These are phyloP conservation scores for Rhinoptilus africanus DNA, from an alignment of 2,113 vertebrate genomes.

Conservation along the genomic window DNA sequence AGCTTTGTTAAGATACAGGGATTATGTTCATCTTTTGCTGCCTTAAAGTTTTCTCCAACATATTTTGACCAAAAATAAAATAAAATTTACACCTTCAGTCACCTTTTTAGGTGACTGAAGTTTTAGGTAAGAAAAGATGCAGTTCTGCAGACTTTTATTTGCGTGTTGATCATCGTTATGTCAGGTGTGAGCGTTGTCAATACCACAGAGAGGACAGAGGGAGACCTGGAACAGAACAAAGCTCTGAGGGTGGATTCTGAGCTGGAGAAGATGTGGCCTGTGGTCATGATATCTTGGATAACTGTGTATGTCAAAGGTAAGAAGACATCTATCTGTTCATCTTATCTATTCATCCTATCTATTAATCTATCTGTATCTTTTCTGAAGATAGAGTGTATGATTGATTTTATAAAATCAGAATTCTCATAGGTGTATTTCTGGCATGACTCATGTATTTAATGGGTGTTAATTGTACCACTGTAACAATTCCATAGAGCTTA, in stretches of 20 bases:
- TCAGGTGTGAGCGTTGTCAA: neutral
- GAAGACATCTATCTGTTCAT: too few relatives aligned
- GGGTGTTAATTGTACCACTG: too few relatives aligned
- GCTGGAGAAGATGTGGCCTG: neutral
- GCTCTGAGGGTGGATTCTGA: neutral
- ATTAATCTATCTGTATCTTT: neutral
- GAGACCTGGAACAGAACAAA: neutral
- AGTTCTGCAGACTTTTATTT: neutral
- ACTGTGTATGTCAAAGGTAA: neutral
- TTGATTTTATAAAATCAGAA: neutral
- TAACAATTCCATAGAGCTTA: neutral
- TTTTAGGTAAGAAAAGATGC: neutral
- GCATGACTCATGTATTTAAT: neutral
- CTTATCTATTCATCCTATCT: neutral
- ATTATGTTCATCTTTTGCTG: neutral
- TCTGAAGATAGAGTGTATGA: neutral
- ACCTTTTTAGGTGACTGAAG: neutral
- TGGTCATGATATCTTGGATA: neutral
- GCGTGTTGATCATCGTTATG: neutral
- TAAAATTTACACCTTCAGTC: neutral
- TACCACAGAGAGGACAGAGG: neutral
- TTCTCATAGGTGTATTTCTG: neutral
- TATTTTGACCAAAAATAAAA: neutral
- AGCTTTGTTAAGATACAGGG: neutral
- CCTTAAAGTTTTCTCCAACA: neutral